These are phyloP conservation scores for Willisornis vidua DNA, from an alignment of 2,113 vertebrate genomes.

Conservation along the genomic window DNA sequence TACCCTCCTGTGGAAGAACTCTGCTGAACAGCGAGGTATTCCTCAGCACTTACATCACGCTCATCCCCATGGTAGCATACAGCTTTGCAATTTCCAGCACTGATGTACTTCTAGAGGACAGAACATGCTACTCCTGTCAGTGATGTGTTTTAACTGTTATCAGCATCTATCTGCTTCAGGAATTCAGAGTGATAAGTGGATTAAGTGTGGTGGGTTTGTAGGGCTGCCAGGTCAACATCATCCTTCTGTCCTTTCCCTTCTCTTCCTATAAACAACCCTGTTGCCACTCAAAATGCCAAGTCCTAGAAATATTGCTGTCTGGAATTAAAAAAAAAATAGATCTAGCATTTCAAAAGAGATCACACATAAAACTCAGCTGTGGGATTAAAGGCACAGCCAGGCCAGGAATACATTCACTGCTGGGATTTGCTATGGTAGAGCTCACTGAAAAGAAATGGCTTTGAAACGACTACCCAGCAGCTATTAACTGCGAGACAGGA, in stretches of 20 bases:
- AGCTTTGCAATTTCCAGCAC: not conserved
- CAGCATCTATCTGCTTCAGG: slow-evolving; percentile 62
- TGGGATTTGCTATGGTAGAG: slow-evolving; percentile 66
- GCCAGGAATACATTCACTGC: slow-evolving; percentile 61
- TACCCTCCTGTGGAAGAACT: not conserved
- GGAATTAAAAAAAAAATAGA: not conserved
- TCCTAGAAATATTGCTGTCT: slow-evolving; percentile 22
- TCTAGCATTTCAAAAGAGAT: slow-evolving; percentile 63
- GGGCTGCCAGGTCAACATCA: slow-evolving; percentile 37
- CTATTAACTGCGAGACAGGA: slow-evolving; percentile 52
- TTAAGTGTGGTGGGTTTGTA: slow-evolving; percentile 44
- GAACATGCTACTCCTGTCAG: slow-evolving; percentile 33
- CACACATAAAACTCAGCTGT: slow-evolving; percentile 27
- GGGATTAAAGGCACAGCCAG: slow-evolving; percentile 47
- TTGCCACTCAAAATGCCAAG: slow-evolving; percentile 47
- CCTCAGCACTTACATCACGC: not conserved
- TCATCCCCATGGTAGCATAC: not conserved
- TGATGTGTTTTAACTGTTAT: slow-evolving; percentile 58
- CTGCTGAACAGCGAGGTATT: not conserved
- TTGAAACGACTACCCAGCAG: slow-evolving; percentile 64
- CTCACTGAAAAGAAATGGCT: slow-evolving; percentile 62
- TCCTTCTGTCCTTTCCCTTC: not conserved
- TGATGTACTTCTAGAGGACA: slow-evolving; percentile 50
- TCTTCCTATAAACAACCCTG: slow-evolving; percentile 31
- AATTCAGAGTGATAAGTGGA: slow-evolving; percentile 56